Evolutionary conservation across 2,113 vertebrate species (phyloP).

Genomic region (Cariama cristata): DNA sequence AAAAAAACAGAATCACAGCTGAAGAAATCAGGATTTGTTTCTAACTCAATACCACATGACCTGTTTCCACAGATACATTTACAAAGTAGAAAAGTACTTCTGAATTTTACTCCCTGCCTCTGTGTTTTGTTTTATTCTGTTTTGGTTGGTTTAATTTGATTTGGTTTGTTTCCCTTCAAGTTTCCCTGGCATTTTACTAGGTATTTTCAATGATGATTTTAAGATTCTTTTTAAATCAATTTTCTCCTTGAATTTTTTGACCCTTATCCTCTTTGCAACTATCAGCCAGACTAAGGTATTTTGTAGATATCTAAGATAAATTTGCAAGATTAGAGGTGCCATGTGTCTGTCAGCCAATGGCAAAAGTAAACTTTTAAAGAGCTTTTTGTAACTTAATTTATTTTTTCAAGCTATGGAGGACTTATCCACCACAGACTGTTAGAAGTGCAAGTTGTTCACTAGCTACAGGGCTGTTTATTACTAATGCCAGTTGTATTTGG

Average conservation of each 20-base stretch:
- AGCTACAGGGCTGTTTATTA: neutral
- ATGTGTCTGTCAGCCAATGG: neutral
- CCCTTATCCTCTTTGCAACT: neutral
- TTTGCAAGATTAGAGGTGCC: neutral
- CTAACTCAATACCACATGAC: neutral
- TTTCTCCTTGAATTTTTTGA: neutral
- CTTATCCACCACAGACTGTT: neutral
- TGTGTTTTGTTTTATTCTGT: neutral
- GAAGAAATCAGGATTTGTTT: neutral
- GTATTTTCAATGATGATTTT: neutral
- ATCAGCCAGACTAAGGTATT: neutral
- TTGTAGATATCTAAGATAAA: neutral
- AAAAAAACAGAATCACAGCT: neutral
- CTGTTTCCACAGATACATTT: neutral
- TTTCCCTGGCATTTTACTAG: neutral
- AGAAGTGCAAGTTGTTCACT: neutral
- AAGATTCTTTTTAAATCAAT: neutral
- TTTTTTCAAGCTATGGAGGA: neutral
- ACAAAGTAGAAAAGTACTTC: neutral
- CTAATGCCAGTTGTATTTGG: neutral
- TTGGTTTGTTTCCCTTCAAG: neutral
- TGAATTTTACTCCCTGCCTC: neutral
- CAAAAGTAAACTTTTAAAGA: neutral
- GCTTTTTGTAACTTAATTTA: neutral
- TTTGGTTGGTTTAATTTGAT: neutral